phyloP scores from a whole-genome alignment of 2,888 invertebrate species.

The Leptinotarsa haldemani region DNA sequence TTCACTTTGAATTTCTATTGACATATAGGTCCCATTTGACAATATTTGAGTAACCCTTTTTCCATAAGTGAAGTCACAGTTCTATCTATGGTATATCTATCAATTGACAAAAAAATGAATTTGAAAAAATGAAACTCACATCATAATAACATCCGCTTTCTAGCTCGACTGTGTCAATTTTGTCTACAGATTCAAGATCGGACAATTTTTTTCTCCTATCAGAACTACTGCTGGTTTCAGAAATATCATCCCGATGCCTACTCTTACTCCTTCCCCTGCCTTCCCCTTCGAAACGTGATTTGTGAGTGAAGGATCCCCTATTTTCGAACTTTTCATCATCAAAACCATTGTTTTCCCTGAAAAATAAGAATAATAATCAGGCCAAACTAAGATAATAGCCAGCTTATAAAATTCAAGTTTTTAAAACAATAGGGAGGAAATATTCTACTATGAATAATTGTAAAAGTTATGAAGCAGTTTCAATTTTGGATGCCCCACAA shows the following conservation, averaged over 20 bases:
- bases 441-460: too few species aligned
- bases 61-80: too few species aligned
- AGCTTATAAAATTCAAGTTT: too few species aligned
- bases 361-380: background rate
- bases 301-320: background rate
- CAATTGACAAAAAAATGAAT: background rate
- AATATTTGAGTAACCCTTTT: too few species aligned
- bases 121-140: constrained; percentile 21
- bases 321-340: background rate
- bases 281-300: background rate
- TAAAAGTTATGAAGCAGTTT: too few species aligned
- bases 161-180: constrained; percentile 25
- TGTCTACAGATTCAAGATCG: constrained; percentile 9
- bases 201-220: constrained; percentile 6
- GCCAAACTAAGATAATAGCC: too few species aligned
- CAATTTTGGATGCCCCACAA: too few species aligned
- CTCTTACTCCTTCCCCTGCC: constrained; percentile 8
- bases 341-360: constrained; percentile 19
- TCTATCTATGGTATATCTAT: background rate
- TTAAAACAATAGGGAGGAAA: too few species aligned
- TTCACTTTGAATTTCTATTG: too few species aligned
- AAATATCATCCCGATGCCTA: constrained; percentile 10
- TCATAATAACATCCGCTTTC: constrained; percentile 27
- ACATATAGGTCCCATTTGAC: too few species aligned
- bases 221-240: constrained; percentile 18